Evolutionary conservation across 2,113 vertebrate species (phyloP).

Genomic region (Hydrochoerus hydrochaeris): DNA sequence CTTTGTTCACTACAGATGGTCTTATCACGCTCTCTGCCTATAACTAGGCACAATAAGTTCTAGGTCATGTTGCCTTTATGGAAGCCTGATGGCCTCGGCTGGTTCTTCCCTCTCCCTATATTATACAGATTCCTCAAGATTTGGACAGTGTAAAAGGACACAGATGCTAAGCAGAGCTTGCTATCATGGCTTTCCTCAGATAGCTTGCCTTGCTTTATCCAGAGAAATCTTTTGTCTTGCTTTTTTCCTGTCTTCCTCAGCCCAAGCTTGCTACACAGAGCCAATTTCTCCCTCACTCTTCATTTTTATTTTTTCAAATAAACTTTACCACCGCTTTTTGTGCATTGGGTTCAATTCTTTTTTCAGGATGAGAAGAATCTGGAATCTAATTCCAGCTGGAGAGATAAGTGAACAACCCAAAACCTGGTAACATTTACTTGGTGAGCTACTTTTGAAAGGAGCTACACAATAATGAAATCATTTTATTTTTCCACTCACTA

Average conservation of each 20-base stretch:
- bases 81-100: neutral
- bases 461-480: neutral
- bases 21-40: neutral
- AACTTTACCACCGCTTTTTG: neutral
- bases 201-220: neutral
- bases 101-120: neutral
- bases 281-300: neutral
- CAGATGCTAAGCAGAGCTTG: neutral
- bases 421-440: neutral
- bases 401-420: neutral
- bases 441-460: neutral
- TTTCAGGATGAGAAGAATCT: neutral
- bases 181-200: neutral
- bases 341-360: neutral
- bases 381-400: neutral
- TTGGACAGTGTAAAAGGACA: neutral
- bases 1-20: neutral
- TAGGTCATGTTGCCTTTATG: neutral
- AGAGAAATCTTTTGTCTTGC: neutral
- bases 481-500: constrained; percentile 13
- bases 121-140: neutral
- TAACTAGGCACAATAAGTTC: neutral
- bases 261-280: neutral
- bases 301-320: neutral
- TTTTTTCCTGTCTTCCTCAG: neutral